Conservation (phyloP, 2,888 invertebrate genomes). For the Rosalia funebris region DNA sequence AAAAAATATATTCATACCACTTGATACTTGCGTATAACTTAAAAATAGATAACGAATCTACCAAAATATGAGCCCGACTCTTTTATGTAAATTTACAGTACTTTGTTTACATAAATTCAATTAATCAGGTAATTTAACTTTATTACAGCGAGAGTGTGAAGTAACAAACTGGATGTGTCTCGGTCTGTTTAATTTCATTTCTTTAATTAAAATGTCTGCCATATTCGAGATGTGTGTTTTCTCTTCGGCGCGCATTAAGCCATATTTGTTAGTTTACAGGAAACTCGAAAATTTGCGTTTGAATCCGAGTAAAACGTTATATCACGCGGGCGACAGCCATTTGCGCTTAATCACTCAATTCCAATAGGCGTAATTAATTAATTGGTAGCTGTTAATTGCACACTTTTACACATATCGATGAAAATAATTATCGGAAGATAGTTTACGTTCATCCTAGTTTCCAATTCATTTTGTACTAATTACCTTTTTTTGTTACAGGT, state of each 20-base stretch:
- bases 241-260: slow-evolving; percentile 41
- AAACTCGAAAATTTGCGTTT: slow-evolving; percentile 33
- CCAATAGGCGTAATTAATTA: slow-evolving; percentile 32
- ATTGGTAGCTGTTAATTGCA: slow-evolving; percentile 25
- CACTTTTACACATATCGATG: slow-evolving; percentile 24
- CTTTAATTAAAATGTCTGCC: slow-evolving; percentile 51
- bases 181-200: slow-evolving; percentile 47
- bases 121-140: slow-evolving; percentile 53
- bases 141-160: slow-evolving; percentile 49
- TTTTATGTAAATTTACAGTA: no score
- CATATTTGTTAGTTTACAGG: slow-evolving; percentile 40
- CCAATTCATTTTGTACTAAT: slow-evolving; percentile 16
- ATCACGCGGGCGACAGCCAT: slow-evolving; percentile 13
- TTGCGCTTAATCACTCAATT: slow-evolving; percentile 27
- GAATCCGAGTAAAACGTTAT: slow-evolving; percentile 20
- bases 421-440: slow-evolving; percentile 28
- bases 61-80: no score
- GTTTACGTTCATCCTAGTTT: slow-evolving; percentile 12
- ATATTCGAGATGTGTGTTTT: slow-evolving; percentile 46
- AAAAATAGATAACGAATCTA: no score
- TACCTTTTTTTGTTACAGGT: slow-evolving; percentile 38
- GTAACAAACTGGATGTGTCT: slow-evolving; percentile 43
- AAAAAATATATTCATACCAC: no score
- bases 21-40: no score
- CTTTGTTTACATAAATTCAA: slow-evolving; percentile 46